Base-by-base conservation (phyloP, 2,113 vertebrate species). In the Danionella cerebrum region DNA sequence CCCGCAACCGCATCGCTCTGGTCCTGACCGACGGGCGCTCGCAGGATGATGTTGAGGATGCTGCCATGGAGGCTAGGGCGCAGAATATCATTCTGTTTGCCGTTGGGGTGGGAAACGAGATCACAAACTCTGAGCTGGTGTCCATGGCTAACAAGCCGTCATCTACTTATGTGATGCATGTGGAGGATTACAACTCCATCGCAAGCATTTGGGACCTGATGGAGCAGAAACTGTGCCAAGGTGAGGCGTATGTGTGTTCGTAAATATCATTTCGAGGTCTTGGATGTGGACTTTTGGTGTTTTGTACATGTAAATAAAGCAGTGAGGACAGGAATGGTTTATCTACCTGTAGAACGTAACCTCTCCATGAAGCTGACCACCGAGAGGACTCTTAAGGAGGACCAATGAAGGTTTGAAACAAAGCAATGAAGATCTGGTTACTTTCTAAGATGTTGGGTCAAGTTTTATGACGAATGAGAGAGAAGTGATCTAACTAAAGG, bases 191-290 rank as follows among this genome's bases (percentile, higher is more conserved):
- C 67, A 74, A 70, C 41, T 78, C 78, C 53, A 86, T 86, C 10
- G 77, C 73, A 7, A 79, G 69, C 67, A 85, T 86, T 55, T 79
- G 77, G 24, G 83, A 83, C 29, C 45, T 75, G 69, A 83, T 86
- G 84, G 72, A 82, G 69, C 82, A 83, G 71, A 85, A 83, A 67
- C 79, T 86, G 36, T 86, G 84, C 54, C 77, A 86, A 75, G 84
- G 84, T 83, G 76, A 72, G 65, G 58, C 12, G 9, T 33, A 24
- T 39, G 44, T 35, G 53, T 41, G 21, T 51, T 57, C 6, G 21
- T n/a, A 53, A 27, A n/a, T n/a, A n/a, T n/a, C n/a, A n/a, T n/a
- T n/a, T n/a, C n/a, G n/a, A n/a, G n/a, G n/a, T n/a, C n/a, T n/a
- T n/a, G n/a, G n/a, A n/a, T 33, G 9, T 5, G 1, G 29, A 33